phyloP scores from a whole-genome alignment of 30 jellyfish, hydroid and myxozoan species.

The Turritopsis rubra region DNA sequence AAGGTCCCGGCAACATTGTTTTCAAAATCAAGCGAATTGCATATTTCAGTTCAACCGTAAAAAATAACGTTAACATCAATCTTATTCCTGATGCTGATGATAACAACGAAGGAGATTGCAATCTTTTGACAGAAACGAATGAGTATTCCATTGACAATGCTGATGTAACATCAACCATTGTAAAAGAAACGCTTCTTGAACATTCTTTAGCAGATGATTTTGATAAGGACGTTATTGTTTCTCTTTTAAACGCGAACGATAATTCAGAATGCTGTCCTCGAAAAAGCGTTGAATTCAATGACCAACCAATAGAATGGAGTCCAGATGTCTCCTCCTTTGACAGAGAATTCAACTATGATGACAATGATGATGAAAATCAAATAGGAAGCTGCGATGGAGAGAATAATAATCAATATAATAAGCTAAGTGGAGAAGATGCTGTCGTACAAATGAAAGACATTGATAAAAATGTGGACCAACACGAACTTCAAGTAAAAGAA shows the following conservation, averaged over 20 bases:
- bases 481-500: not conserved
- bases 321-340: not conserved
- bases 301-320: not conserved
- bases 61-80: not conserved
- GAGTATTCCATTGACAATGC: not conserved
- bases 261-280: not conserved
- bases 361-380: not conserved
- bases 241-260: not conserved
- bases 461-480: not conserved
- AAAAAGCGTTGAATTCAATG: not conserved
- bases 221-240: not conserved
- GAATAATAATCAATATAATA: too few species aligned
- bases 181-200: not conserved
- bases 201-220: not conserved
- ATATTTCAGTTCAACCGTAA: not conserved
- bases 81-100: not conserved
- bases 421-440: not conserved
- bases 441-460: not conserved
- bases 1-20: not conserved
- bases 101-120: not conserved
- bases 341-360: not conserved
- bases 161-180: not conserved
- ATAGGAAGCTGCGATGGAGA: not conserved
- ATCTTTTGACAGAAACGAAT: not conserved
- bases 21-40: not conserved